phyloP scores from a whole-genome alignment of 2,888 invertebrate species.

The Parnassius orleans region DNA sequence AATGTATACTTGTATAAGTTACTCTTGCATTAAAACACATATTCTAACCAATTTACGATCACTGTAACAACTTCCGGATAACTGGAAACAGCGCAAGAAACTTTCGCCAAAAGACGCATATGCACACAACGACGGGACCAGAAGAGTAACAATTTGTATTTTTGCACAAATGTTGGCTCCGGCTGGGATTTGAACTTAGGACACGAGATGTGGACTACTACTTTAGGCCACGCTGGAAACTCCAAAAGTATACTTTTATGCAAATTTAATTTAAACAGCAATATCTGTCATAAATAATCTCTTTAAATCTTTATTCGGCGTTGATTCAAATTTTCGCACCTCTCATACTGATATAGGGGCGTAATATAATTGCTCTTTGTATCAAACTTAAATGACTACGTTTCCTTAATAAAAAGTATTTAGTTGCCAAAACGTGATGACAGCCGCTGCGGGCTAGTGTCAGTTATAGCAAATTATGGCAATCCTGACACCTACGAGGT shows the following conservation, averaged over 20 bases:
- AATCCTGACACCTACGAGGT: constrained; percentile 80
- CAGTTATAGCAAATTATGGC: constrained; percentile 75
- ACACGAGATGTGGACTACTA: too few species aligned
- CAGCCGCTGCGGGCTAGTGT: constrained; percentile 67
- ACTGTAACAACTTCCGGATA: too few species aligned
- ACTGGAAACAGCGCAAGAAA: too few species aligned
- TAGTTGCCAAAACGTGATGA: constrained; percentile 75
- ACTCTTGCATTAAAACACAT: too few species aligned
- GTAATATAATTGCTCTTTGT: constrained; percentile 49
- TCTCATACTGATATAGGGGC: constrained; percentile 41
- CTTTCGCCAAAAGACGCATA: too few species aligned
- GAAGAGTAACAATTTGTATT: too few species aligned
- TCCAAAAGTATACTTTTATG: constrained; percentile 16
- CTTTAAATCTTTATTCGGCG: constrained; percentile 18
- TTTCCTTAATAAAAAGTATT: constrained; percentile 66
- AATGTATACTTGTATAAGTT: too few species aligned
- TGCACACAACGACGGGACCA: too few species aligned
- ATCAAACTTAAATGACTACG: constrained; percentile 60
- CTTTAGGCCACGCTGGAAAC: too few species aligned
- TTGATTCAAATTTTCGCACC: constrained; percentile 35
- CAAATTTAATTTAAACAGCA: constrained; percentile 17
- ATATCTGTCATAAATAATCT: constrained; percentile 18
- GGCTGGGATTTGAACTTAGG: too few species aligned
- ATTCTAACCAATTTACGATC: too few species aligned
- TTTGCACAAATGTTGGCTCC: too few species aligned